Conservation (phyloP, 1,140 invertebrate genomes). For the Stegodyphus dumicola region DNA sequence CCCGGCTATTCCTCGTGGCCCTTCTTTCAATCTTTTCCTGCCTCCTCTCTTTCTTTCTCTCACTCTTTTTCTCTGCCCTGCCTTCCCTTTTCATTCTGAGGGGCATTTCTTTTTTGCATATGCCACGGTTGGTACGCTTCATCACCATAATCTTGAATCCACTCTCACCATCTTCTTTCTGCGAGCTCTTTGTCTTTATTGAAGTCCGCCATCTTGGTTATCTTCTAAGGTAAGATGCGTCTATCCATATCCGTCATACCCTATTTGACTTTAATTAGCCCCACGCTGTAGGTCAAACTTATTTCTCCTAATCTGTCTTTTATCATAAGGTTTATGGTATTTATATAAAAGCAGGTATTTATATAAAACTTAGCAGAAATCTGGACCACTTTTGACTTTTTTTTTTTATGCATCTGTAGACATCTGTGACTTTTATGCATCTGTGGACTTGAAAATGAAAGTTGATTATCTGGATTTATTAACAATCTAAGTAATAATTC, state of each 20-base stretch:
- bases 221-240: constrained; percentile 33
- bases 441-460: too few relatives aligned
- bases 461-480: too few relatives aligned
- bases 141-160: constrained; percentile 60
- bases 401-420: too few relatives aligned
- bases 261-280: too few relatives aligned
- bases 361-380: too few relatives aligned
- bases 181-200: constrained; percentile 48
- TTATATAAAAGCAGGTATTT: too few relatives aligned
- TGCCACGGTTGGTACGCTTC: constrained; percentile 45
- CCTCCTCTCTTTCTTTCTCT: constrained; percentile 7
- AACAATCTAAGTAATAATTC: too few relatives aligned
- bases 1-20: constrained; percentile 30
- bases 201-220: constrained; percentile 50
- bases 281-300: neutral
- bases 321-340: too few relatives aligned
- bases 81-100: constrained; percentile 30
- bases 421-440: too few relatives aligned
- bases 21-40: constrained; percentile 6
- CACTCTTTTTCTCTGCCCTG: neutral
- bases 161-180: constrained; percentile 26
- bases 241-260: neutral
- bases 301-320: neutral
- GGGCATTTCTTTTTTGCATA: constrained; percentile 59
- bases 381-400: too few relatives aligned